phyloP scores from a whole-genome alignment of 2,797 vertebrate species.

The Gadopsis bispinosus region DNA sequence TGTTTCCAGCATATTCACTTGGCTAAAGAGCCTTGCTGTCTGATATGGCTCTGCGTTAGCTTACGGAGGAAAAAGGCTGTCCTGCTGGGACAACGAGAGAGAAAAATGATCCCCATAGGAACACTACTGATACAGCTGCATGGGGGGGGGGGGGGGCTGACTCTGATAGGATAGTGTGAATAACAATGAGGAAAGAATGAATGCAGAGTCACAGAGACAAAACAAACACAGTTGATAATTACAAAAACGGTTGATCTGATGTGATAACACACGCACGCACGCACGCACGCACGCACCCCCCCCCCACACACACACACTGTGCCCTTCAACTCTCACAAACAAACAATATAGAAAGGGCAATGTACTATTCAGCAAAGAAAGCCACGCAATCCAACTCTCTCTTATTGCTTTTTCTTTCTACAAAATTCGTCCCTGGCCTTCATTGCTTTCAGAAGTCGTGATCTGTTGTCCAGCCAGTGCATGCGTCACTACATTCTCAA shows the following conservation, averaged over 20 bases:
- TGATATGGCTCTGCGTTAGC: conserved; percentile 24
- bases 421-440: conserved; percentile 3
- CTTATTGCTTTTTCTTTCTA: conserved; percentile 5
- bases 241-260: neutral
- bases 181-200: neutral
- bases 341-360: neutral
- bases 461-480: conserved; percentile 25
- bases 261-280: too few species aligned
- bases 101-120: conserved; percentile 36
- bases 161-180: conserved; percentile 23
- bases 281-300: too few species aligned
- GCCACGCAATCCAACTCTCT: conserved; percentile 3
- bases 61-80: conserved; percentile 20
- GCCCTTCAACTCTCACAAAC: conserved; percentile 22
- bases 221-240: neutral
- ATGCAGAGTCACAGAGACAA: conserved; percentile 9
- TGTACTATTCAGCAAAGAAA: neutral
- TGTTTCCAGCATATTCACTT: conserved; percentile 37
- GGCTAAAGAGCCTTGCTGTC: conserved; percentile 50
- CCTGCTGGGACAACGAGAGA: conserved; percentile 40
- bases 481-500: conserved; percentile 27
- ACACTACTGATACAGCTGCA: conserved; percentile 9
- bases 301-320: neutral
- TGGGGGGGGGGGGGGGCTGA: neutral
- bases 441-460: conserved; percentile 16